phyloP scores from a whole-genome alignment of 2,888 invertebrate genomes.

The Frankliniella intonsa region DNA sequence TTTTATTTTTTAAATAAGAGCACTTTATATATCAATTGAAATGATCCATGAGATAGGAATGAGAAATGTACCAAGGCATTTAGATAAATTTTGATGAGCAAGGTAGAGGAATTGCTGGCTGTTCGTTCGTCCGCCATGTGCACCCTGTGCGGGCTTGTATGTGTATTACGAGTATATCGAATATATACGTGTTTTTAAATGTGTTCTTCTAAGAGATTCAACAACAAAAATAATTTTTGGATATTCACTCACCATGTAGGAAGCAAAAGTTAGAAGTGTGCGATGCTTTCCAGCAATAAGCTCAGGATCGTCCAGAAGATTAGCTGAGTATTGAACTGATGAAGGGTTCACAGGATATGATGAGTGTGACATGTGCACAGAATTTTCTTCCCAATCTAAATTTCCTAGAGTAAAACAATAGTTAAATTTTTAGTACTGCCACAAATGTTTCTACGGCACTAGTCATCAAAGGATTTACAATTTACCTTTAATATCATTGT shows the following conservation, averaged over 20 bases:
- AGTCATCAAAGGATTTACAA: not conserved
- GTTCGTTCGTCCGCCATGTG: not conserved
- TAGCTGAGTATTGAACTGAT: slow-evolving; percentile 64
- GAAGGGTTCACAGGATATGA: slow-evolving; percentile 32
- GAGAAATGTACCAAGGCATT: not conserved
- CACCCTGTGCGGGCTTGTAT: too few species aligned
- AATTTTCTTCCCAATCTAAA: slow-evolving; percentile 32
- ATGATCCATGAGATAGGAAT: slow-evolving; percentile 20
- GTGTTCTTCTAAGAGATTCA: too few species aligned
- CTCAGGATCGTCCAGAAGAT: slow-evolving; percentile 89
- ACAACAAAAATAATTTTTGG: not conserved
- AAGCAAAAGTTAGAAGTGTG: slow-evolving; percentile 79
- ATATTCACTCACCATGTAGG: slow-evolving; percentile 62
- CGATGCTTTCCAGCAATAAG: slow-evolving; percentile 84
- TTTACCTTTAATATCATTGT: slow-evolving; percentile 48
- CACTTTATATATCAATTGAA: not conserved
- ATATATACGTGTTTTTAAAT: too few species aligned
- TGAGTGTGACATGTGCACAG: slow-evolving; percentile 31
- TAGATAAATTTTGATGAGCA: not conserved
- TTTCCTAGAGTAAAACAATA: slow-evolving; percentile 28
- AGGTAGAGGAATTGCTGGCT: too few species aligned
- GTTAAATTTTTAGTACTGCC: not conserved
- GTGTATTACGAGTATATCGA: too few species aligned
- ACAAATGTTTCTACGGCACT: too few species aligned
- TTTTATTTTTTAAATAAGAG: too few species aligned